phyloP scores from a whole-genome alignment of 2,888 invertebrate genomes.

The Himalopsyche anomala region DNA sequence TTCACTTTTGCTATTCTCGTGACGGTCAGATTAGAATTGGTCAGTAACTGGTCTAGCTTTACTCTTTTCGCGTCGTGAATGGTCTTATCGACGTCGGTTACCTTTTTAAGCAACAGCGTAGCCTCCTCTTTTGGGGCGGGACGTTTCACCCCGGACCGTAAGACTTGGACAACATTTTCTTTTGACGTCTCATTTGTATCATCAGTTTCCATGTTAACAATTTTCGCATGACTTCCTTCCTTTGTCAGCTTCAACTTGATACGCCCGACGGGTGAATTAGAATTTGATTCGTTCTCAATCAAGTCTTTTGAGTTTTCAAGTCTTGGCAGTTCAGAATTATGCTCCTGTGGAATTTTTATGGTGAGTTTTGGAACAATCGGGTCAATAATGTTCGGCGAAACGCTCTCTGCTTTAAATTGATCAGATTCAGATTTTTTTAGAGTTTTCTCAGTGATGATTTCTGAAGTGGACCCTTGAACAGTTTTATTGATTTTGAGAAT shows the following conservation, averaged over 20 bases:
- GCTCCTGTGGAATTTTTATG: conserved; percentile 68
- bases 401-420: conserved; percentile 37
- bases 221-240: conserved; percentile 69
- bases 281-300: conserved; percentile 50
- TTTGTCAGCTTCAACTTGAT: conserved; percentile 77
- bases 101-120: conserved; percentile 65
- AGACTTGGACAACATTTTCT: conserved; percentile 56
- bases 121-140: conserved; percentile 57
- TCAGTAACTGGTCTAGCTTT: conserved; percentile 73
- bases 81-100: conserved; percentile 71
- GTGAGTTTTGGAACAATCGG: conserved; percentile 66
- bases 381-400: conserved; percentile 47
- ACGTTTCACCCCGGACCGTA: conserved; percentile 52
- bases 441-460: conserved; percentile 71
- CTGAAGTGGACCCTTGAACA: conserved; percentile 75
- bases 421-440: conserved; percentile 56
- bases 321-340: conserved; percentile 66
- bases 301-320: conserved; percentile 68
- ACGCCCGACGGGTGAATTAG: conserved; percentile 59
- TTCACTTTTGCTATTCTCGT: conserved; percentile 66
- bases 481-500: conserved; percentile 82
- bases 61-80: conserved; percentile 72
- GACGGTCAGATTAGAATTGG: conserved; percentile 72
- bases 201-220: conserved; percentile 52
- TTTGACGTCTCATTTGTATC: conserved; percentile 55